Percentiles rank a stretch among this genome's conserved stretches.
Conservation (phyloP, 2,113 vertebrate genomes). For the Nematolebias whitei region DNA sequence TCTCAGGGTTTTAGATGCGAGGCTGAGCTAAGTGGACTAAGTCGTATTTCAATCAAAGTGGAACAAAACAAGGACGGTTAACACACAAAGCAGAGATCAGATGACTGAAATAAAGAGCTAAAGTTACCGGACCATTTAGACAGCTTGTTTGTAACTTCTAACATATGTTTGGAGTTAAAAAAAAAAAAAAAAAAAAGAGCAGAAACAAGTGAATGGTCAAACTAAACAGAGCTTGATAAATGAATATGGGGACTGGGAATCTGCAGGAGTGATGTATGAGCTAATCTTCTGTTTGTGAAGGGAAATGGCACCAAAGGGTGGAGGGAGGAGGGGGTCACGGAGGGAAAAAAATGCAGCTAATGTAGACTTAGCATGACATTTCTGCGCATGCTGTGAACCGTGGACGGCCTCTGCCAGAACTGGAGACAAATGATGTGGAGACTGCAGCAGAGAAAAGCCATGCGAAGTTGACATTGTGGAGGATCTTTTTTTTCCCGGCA, state of each 20-base stretch:
- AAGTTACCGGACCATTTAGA: conserved; percentile 13
- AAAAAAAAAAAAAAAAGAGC: background rate
- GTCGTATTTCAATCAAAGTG: conserved; percentile 15
- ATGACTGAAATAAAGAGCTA: background rate
- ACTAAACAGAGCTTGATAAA: conserved; percentile 39
- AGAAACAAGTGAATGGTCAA: conserved; percentile 14
- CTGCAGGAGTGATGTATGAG: conserved; percentile 61
- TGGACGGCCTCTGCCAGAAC: conserved; percentile 33
- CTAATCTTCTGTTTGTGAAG: conserved; percentile 66
- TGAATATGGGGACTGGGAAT: conserved; percentile 43
- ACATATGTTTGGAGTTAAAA: conserved; percentile 1
- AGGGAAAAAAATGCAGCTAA: conserved; percentile 48
- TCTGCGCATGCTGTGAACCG: conserved; percentile 53
- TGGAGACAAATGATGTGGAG: conserved; percentile 30
- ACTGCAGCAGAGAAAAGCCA: conserved; percentile 38
- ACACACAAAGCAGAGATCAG: background rate
- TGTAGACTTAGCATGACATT: conserved; percentile 59
- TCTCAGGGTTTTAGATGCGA: conserved; percentile 20
- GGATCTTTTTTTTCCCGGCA: conserved; percentile 37
- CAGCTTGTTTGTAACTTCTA: conserved; percentile 19
- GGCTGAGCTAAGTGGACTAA: conserved; percentile 12
- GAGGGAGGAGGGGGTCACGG: conserved; percentile 46
- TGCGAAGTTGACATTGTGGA: conserved; percentile 20
- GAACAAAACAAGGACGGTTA: background rate
- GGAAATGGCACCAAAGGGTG: conserved; percentile 62